Conservation (phyloP, 2,797 vertebrate species). For the Molossus molossus region DNA sequence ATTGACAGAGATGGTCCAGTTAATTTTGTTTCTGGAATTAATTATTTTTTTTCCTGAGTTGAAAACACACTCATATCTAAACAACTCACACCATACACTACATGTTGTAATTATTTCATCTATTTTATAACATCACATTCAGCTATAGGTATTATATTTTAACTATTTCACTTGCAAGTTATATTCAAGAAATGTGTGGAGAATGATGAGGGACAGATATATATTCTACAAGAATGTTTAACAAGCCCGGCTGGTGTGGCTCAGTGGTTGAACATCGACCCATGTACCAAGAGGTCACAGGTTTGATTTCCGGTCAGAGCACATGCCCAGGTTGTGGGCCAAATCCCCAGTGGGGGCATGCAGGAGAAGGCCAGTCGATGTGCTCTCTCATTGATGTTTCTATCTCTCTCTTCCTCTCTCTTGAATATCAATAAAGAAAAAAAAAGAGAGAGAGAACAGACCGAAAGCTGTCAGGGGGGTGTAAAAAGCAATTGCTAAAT, state of each 20-base stretch:
- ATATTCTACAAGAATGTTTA: not conserved
- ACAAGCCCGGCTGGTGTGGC: too few species aligned
- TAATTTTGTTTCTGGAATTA: conserved; percentile 72
- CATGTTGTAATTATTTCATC: conserved; percentile 21
- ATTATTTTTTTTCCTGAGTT: conserved; percentile 15
- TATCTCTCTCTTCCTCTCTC: too few species aligned
- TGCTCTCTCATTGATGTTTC: too few species aligned
- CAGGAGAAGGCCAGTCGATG: too few species aligned
- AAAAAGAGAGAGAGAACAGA: too few species aligned
- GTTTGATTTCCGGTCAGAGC: too few species aligned
- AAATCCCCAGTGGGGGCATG: too few species aligned
- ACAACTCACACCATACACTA: conserved; percentile 38
- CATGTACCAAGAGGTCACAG: too few species aligned
- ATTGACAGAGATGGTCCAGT: conserved; percentile 37
- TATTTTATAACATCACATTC: conserved; percentile 58
- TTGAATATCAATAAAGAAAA: too few species aligned
- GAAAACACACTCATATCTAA: conserved; percentile 15
- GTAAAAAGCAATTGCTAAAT: conserved; percentile 65
- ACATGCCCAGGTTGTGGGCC: too few species aligned
- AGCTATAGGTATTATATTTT: not conserved
- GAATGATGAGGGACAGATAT: conserved; percentile 46
- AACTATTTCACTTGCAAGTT: not conserved
- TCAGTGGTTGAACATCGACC: too few species aligned
- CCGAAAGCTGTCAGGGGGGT: too few species aligned
- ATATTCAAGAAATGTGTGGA: not conserved